Base-by-base conservation (phyloP, 2,113 vertebrate genomes). In the Chloebia gouldiae region DNA sequence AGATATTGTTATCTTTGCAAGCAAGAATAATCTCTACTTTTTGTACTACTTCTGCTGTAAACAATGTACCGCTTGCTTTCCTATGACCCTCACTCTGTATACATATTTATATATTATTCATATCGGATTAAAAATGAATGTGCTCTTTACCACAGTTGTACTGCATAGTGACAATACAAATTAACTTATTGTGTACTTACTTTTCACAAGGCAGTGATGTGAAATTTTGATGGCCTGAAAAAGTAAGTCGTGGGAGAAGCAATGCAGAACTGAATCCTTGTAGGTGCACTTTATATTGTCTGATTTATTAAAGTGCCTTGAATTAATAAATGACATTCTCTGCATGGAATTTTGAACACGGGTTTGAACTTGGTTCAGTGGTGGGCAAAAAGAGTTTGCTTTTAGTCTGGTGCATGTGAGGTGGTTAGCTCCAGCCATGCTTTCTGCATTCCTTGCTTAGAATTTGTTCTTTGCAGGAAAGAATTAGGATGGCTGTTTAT, bases 21-120 rank as follows among this genome's bases (percentile, higher is more conserved):
- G 92, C 95, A 96, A 97, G 97, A 98, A 97, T 97, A 97, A 97
- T 97, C 91, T 96, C 97, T 91, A 73, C 70, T 94, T 97, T 96
- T 96, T 93, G 88, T 95, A 91, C 77, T 92, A 90, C 88, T 97
- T 97, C 94, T 90, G 96, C 88, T 94, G 97, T 98, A 98, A 98
- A 98, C 98, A 97, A 97, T 89, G 94, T 95, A 93, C 96, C 17
- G 17, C 97, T 97, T 95, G 97, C 97, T 97, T 97, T 96, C 95
- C 95, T 97, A 95, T 98, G 97, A 98, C 97, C 98, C 98, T 97
- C 97, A 76, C 95, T 95, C 97, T 94, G 98, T 98, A 98, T 98
- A 98, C 98, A 98, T 98, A 98, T 98, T 98, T 98, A 98, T 98
- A 98, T 98, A 98, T 98, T 98, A 98, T 98, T 98, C 98, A 98